Evolutionary conservation across 2,797 vertebrate species (phyloP).

Genomic region (Phrynocephalus vlangalii): DNA sequence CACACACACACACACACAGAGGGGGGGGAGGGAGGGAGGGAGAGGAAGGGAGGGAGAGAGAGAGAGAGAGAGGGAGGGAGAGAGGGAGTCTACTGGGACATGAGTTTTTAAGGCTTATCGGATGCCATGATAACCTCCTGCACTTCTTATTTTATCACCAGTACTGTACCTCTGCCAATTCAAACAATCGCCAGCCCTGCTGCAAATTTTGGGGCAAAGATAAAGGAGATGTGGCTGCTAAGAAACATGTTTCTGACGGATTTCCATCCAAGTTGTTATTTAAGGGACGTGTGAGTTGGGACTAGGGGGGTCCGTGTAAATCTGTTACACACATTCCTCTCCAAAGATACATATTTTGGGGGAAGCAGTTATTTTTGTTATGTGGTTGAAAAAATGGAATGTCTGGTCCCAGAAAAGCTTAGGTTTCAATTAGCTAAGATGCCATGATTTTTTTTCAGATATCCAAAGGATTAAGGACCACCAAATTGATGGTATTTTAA

Average conservation of each 20-base stretch:
- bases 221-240: conserved; percentile 26
- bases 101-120: too few species aligned
- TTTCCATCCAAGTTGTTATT: conserved; percentile 25
- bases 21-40: not conserved
- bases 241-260: conserved; percentile 33
- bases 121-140: not conserved
- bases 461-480: conserved; percentile 75
- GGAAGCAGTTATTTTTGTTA: conserved; percentile 36
- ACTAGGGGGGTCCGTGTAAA: not conserved
- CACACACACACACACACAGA: too few species aligned
- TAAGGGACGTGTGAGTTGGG: not conserved
- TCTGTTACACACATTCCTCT: not conserved
- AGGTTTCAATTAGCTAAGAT: conserved; percentile 58
- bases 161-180: not conserved
- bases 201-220: conserved; percentile 27
- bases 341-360: conserved; percentile 35
- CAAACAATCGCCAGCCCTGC: not conserved
- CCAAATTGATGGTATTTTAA: conserved; percentile 77
- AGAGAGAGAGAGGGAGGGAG: not conserved
- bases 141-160: not conserved
- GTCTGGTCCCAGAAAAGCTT: conserved; percentile 47
- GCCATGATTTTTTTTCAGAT: conserved; percentile 56
- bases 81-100: not conserved
- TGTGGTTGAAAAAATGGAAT: conserved; percentile 46
- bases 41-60: not conserved